These are phyloP conservation scores for Nothobranchius furzeri DNA, from an alignment of 2,113 vertebrate genomes.

Conservation along the genomic window DNA sequence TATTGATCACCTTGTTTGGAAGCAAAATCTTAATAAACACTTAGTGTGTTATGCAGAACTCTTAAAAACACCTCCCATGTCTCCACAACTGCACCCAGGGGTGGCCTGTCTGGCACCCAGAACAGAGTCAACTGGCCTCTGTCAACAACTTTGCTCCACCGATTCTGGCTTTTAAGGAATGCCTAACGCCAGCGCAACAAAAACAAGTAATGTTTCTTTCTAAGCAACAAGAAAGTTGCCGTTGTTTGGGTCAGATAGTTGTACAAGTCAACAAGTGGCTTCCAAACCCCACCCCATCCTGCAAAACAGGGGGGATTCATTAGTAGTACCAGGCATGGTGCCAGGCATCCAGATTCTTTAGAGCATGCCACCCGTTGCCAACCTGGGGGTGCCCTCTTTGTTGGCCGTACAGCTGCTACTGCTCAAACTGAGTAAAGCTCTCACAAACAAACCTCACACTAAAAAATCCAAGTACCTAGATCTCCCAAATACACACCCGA, in stretches of 20 bases:
- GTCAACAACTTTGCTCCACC: conserved; percentile 45
- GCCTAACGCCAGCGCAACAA: conserved; percentile 30
- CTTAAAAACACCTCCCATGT: neutral
- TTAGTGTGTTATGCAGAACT: too few relatives aligned
- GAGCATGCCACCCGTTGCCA: conserved; percentile 62
- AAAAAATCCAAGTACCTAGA: conserved; percentile 45
- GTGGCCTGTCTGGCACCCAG: conserved; percentile 32
- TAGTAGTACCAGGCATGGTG: conserved; percentile 60
- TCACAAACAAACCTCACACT: conserved; percentile 52
- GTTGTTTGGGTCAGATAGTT: conserved; percentile 24
- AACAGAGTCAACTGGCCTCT: conserved; percentile 58
- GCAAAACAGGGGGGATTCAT: conserved; percentile 31
- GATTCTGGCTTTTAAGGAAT: conserved; percentile 28
- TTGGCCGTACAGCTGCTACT: conserved; percentile 65
- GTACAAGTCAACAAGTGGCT: conserved; percentile 79
- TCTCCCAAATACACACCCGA: conserved; percentile 33
- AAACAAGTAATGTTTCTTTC: conserved; percentile 39
- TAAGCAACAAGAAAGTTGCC: conserved; percentile 20
- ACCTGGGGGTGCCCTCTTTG: conserved; percentile 59
- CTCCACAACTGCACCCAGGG: conserved; percentile 1
- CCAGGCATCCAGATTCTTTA: conserved; percentile 72
- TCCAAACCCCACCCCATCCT: conserved; percentile 1
- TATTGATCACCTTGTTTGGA: too few relatives aligned
- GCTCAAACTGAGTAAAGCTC: conserved; percentile 42
- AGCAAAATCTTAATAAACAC: too few relatives aligned